These are phyloP conservation scores for Conus ventricosus DNA, from an alignment of 1,140 invertebrate genomes.

Conservation along the genomic window DNA sequence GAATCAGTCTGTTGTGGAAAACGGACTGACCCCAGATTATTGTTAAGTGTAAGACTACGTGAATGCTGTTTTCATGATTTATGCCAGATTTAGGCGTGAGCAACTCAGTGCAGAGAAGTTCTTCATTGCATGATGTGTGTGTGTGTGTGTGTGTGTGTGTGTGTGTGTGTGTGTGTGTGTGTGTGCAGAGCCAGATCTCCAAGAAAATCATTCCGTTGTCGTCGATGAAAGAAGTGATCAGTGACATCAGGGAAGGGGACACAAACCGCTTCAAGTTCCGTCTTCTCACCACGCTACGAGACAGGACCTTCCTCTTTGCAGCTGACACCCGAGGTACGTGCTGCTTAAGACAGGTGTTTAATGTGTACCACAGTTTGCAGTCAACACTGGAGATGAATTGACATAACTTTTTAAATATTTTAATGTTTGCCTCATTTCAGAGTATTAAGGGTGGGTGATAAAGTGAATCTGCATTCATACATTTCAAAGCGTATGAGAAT, in stretches of 20 bases:
- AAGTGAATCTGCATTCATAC: no score
- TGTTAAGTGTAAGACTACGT: no score
- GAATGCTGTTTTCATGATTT: no score
- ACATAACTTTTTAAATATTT: neutral
- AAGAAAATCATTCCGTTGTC: conserved; percentile 70
- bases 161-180: neutral
- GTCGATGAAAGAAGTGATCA: conserved; percentile 65
- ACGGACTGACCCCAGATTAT: no score
- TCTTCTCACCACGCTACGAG: conserved; percentile 52
- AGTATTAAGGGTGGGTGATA: neutral
- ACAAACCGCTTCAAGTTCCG: conserved; percentile 63
- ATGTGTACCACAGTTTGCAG: neutral
- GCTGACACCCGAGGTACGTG: conserved; percentile 61
- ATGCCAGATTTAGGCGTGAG: no score
- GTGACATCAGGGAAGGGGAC: conserved; percentile 64
- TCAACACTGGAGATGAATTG: neutral
- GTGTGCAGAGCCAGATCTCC: conserved; percentile 66
- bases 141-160: no score
- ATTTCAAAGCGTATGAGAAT: no score
- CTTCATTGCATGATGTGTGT: no score
- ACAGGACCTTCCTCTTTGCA: conserved; percentile 63
- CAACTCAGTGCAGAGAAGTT: no score
- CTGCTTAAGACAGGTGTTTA: no score
- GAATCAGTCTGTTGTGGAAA: no score
- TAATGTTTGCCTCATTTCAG: neutral